phyloP scores from a whole-genome alignment of 2,797 vertebrate species.

The Pangasius krempfi region DNA sequence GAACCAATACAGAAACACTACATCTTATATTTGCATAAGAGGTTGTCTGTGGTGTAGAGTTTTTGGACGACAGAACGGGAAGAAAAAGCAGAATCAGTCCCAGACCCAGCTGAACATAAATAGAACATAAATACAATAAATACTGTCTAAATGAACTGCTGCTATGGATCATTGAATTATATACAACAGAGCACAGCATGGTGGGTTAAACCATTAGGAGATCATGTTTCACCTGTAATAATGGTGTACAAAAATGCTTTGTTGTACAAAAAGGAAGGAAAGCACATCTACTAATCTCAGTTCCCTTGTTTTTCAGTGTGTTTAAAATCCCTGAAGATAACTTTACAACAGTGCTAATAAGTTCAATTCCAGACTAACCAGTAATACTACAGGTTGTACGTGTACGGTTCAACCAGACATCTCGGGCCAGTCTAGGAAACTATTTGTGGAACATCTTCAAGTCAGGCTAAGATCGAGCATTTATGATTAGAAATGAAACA shows the following conservation, averaged over 20 bases:
- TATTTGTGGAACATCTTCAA: conserved; percentile 21
- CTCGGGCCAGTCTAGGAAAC: not conserved
- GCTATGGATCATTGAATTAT: conserved; percentile 23
- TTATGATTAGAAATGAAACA: not conserved
- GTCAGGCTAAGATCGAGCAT: conserved; percentile 28
- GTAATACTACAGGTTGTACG: conserved; percentile 10
- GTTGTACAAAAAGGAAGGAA: conserved; percentile 43
- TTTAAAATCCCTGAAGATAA: conserved; percentile 57
- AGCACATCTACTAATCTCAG: conserved; percentile 14
- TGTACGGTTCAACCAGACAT: not conserved
- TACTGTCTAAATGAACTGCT: conserved; percentile 42
- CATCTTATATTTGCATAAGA: conserved; percentile 58
- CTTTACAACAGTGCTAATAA: conserved; percentile 42
- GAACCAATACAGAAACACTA: conserved; percentile 41
- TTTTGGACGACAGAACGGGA: conserved; percentile 31
- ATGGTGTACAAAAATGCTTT: conserved; percentile 26
- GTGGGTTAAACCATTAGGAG: conserved; percentile 14
- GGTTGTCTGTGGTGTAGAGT: conserved; percentile 41
- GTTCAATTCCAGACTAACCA: not conserved
- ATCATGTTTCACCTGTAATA: conserved; percentile 7
- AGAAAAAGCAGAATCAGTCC: conserved; percentile 35
- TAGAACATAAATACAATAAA: conserved; percentile 51
- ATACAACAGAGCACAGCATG: conserved; percentile 14
- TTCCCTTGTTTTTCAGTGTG: conserved; percentile 23
- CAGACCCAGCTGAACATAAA: conserved; percentile 41